Evolutionary conservation across 2,888 invertebrate species (phyloP).

Genomic region (Orthosia gracilis): DNA sequence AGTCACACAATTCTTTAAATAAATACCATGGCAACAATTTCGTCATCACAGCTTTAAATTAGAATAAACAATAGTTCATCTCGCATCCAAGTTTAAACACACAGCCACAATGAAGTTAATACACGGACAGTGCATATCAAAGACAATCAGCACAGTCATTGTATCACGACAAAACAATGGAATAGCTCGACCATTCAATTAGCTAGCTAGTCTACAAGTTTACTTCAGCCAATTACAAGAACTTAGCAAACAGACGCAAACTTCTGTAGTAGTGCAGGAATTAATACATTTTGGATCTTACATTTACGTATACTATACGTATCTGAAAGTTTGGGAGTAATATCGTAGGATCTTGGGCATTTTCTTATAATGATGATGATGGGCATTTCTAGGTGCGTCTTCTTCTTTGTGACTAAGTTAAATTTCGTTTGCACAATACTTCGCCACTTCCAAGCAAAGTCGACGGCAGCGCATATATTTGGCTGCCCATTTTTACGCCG

Average conservation of each 20-base stretch:
- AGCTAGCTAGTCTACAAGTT: conserved; percentile 29
- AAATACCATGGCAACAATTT: background rate
- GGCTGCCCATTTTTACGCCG: background rate
- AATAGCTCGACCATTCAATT: conserved; percentile 35
- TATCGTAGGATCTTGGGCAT: background rate
- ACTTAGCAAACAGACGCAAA: conserved; percentile 34
- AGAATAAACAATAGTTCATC: background rate
- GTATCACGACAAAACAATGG: conserved; percentile 29
- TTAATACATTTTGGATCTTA: conserved; percentile 5
- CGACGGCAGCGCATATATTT: background rate
- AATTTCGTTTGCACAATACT: background rate
- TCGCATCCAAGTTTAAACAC: background rate
- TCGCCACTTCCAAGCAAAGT: background rate
- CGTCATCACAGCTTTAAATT: background rate
- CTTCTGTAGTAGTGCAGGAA: conserved; percentile 1
- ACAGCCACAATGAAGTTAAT: background rate
- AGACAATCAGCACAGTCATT: conserved; percentile 27
- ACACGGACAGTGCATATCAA: conserved; percentile 17
- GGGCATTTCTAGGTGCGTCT: background rate
- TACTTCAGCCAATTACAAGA: conserved; percentile 34
- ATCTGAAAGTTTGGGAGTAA: background rate
- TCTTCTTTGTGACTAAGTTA: background rate
- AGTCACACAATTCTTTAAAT: background rate
- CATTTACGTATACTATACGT: too few species aligned
- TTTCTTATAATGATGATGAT: too few species aligned